Conservation (phyloP, 2,888 invertebrate genomes). For the Caenorhabditis doughertyi region DNA sequence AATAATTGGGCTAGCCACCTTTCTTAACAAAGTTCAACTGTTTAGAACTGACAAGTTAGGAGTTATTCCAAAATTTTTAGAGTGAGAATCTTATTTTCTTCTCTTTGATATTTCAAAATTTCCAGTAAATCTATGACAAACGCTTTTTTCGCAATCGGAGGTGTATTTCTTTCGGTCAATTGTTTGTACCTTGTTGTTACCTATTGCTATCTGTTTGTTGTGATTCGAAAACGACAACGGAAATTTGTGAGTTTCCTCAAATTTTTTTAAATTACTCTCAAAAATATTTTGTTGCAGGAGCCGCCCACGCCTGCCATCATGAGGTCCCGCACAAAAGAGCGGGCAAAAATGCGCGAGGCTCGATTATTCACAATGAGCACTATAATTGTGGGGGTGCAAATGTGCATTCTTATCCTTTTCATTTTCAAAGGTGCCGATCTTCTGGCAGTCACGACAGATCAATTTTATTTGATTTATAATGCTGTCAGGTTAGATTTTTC, state of each 20-base stretch:
- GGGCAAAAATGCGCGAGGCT: constrained; percentile 38
- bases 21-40: constrained; percentile 42
- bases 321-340: constrained; percentile 26
- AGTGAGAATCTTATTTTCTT: constrained; percentile 13
- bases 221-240: constrained; percentile 24
- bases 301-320: background rate
- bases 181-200: constrained; percentile 27
- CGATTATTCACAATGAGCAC: constrained; percentile 59
- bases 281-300: background rate
- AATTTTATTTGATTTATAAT: constrained; percentile 58
- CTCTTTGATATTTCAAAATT: background rate
- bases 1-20: constrained; percentile 22
- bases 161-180: constrained; percentile 39
- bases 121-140: constrained; percentile 45
- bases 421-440: constrained; percentile 40
- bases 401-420: constrained; percentile 36
- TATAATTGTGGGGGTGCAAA: constrained; percentile 56
- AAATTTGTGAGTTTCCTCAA: background rate
- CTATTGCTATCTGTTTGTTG: constrained; percentile 53
- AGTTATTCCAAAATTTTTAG: constrained; percentile 54
- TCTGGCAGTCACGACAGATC: constrained; percentile 40
- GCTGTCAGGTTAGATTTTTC: constrained; percentile 41
- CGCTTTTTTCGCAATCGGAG: constrained; percentile 49
- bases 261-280: background rate
- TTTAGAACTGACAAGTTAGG: constrained; percentile 39